phyloP scores from a whole-genome alignment of 37 sponge, comb jelly and placozoan genomes.

The Axinella damicornis region DNA sequence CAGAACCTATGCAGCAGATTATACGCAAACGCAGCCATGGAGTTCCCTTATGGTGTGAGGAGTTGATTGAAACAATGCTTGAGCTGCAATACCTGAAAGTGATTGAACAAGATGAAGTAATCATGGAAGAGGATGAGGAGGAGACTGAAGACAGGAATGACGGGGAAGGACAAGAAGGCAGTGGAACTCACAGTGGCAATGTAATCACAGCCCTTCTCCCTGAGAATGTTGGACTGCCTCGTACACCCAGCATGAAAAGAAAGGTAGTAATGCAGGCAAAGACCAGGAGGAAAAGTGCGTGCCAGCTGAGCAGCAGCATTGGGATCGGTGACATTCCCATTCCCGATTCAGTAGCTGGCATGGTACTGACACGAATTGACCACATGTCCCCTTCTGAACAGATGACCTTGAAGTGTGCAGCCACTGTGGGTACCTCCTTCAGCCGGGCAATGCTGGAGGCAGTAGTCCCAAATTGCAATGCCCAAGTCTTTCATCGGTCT shows the following conservation, averaged over 20 bases:
- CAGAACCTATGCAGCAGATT: slow-evolving; percentile 69
- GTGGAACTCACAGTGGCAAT: background rate
- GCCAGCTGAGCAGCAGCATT: slow-evolving; percentile 7
- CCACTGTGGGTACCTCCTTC: slow-evolving; percentile 79
- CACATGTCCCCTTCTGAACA: slow-evolving; percentile 77
- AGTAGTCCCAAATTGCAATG: slow-evolving; percentile 65
- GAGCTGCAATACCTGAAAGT: slow-evolving; percentile 72
- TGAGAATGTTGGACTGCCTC: background rate
- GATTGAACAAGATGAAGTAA: slow-evolving; percentile 1
- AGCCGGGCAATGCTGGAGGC: slow-evolving; percentile 63
- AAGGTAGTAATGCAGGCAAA: background rate
- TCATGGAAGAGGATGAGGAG: slow-evolving; percentile 20
- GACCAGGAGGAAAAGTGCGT: background rate
- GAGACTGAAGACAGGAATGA: background rate
- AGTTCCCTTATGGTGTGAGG: slow-evolving; percentile 89
- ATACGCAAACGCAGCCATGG: slow-evolving; percentile 79
- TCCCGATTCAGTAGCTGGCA: slow-evolving; percentile 85
- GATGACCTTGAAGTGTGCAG: slow-evolving; percentile 93
- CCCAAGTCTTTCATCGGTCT: slow-evolving; percentile 21
- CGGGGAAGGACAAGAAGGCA: background rate
- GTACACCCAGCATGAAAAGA: background rate
- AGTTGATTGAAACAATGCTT: slow-evolving; percentile 86
- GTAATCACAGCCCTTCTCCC: background rate
- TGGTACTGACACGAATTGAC: slow-evolving; percentile 87
- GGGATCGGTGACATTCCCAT: slow-evolving; percentile 64